Base-by-base conservation (phyloP, 2,113 vertebrate genomes). In the Percina caprodes region DNA sequence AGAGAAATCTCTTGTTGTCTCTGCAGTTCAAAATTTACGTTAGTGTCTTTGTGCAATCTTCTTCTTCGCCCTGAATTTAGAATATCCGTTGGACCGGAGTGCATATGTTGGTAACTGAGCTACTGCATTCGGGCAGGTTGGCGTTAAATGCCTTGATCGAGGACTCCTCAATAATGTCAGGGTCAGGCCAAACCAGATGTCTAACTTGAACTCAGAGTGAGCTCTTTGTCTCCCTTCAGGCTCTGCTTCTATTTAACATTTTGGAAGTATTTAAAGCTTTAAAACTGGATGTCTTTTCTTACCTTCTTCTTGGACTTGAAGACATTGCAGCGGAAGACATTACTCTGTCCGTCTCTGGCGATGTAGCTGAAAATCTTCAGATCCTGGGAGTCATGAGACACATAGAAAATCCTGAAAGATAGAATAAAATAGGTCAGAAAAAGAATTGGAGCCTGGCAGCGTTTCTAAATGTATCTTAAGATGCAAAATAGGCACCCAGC, bases 281-380 rank as follows among this genome's bases (percentile, higher is more conserved):
- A 12, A 19, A 30, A 21, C 3, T 10, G 18, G 9, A 18, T 5
- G 2, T 72, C n/a, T 33, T 11, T 11, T 51, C 87, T 79, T 92
- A 99, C 98, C 97, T 99, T 99, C 89, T 99, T 99, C 93, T 99
- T 99, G 83, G 98, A 99, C 88, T 99, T 99, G 91, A 99, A 99
- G 85, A 99, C 98, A 0, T 99, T 99, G 85, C 98, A 99, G 75
- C 97, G 95, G 91, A 99, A 99, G 55, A 97, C 74, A 0, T 99
- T 99, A 91, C 97, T 99, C 92, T 98, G 96, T 23, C 98, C 97
- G 24, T 99, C 98, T 85, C 98, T 94, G 60, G 97, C 98, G 12
- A 99, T 99, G 82, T 99, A 99, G 92, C 98, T 99, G 94, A 99
- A 99, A 93, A 99, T 99, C 93, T 99, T 99, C 83, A 99, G 90